Evolutionary conservation across 2,888 invertebrate genomes (phyloP), one percentile per base, ranked within the genome.

Genomic region (Oeneis ivallda): DNA sequence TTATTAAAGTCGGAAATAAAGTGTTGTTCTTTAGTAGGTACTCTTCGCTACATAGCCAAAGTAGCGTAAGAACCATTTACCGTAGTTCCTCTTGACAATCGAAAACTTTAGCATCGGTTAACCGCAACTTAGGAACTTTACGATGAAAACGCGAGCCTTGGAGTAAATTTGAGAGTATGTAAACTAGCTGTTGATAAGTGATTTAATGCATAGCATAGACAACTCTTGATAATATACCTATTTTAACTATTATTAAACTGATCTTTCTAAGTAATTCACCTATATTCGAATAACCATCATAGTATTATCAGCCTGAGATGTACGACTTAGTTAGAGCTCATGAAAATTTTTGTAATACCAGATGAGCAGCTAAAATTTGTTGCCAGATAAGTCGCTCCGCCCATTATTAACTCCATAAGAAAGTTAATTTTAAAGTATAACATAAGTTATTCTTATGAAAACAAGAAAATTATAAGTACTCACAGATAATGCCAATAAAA

Each of bases 121-220:
- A 39, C 66, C 66, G 59, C 66, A 66, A 63, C 63, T 66, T 52
- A 34, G 47, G 43, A 66, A 66, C 66, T 66, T 66, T 50, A n/a
- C 47, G 66, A 63, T 66, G 66, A 62, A 66, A 66, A 63, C 66
- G 59, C 66, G 58, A 66, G 59, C 62, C 62, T 47, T 63, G 47
- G 59, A 59, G 66, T 66, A 66, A 66, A 66, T 66, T 62, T 63
- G 59, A 66, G 47, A 63, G 49, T 66, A 63, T 66, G 66, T 66
- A 54, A 66, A 59, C 62, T 59, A 54, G 54, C 63, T 59, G 47
- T 52, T 53, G 58, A 66, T 26, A 26, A 26, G 26, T 26, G 26
- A 26, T 26, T 26, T 26, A 62, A 58, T 62, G 39, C 59, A 63
- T 32, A 26, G 39, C 59, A 63, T 32, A 26, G 11, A 54, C 56